These are phyloP conservation scores for Enteromius fasciolatus DNA, from an alignment of 2,797 vertebrate species.

Conservation along the genomic window DNA sequence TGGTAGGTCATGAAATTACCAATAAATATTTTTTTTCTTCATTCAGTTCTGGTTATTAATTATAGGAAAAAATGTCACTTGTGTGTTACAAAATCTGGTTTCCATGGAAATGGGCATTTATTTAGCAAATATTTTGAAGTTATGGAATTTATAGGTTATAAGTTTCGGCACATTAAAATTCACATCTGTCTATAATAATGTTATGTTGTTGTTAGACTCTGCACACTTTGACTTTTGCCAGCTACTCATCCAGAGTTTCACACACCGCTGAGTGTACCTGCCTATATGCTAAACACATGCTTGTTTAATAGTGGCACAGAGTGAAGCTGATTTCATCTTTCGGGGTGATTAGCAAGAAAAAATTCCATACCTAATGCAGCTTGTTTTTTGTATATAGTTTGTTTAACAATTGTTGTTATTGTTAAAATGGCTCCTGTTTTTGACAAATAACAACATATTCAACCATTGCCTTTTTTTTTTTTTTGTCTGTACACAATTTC, in stretches of 20 bases:
- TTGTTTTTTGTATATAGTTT: not conserved
- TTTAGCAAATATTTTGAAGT: not conserved
- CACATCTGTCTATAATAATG: slow-evolving; percentile 35
- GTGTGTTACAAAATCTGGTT: not conserved
- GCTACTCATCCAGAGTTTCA: slow-evolving; percentile 14
- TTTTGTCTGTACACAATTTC: not conserved
- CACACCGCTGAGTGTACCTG: slow-evolving; percentile 23
- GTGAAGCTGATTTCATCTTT: not conserved
- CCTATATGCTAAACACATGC: slow-evolving; percentile 20
- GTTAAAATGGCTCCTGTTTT: not conserved
- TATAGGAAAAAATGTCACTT: not conserved
- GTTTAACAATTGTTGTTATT: not conserved
- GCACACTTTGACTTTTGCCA: not conserved
- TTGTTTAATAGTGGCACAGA: not conserved
- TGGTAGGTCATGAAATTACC: no score
- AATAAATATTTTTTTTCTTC: not conserved
- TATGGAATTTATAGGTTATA: not conserved
- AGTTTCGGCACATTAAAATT: not conserved
- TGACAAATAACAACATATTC: not conserved
- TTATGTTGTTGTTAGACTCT: not conserved
- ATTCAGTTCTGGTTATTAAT: not conserved
- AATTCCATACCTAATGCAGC: not conserved
- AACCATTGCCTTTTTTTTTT: not conserved
- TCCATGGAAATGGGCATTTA: not conserved
- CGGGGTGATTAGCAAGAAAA: not conserved